Evolutionary conservation across 2,113 vertebrate genomes (phyloP), one percentile per base, ranked within the genome.

Genomic region (Peromyscus polionotus): DNA sequence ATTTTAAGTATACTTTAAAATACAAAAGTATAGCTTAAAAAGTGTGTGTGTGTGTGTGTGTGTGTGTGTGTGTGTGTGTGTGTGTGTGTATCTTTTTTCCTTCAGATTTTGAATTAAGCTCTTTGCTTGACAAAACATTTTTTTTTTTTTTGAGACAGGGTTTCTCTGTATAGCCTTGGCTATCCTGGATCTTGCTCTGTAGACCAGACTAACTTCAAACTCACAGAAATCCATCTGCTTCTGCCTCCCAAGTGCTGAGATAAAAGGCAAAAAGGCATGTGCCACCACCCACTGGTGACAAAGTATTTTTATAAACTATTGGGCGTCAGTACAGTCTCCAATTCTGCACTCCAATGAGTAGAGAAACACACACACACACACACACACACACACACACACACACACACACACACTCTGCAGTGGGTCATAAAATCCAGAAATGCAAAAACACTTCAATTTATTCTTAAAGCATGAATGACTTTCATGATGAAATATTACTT

Each of bases 291-390:
- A 73, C 19, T 73, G 19, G 36, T 73, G n/a, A 75, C 28, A 93
- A 86, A 70, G 10, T n/a, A 87, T 87, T 95, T 95, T 89, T 39
- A 57, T 61, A 73, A 97, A 51, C 33, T 48, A 13, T 28, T 36
- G 3, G 36, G 45, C 16, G 20, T 90, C 8, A 12, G 11, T 77
- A 4, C 1, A 76, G 20, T 20, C 36, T 13, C 79, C 7, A 85
- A 42, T 95, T 86, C 45, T 93, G 12, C 36, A 70, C 68, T 31
- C 9, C 6, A 87, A n/a, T n/a, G 33, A 63, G 7, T 70, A 77
- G 33, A 26, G 36, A 77, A 45, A 51, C 51, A 51, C 51, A 51
- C 51, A 51, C 51, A 51, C 51, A 48, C 45, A 48, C 45, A 48
- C 45, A 48, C 45, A 48, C 45, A 48, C 45, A 48, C 45, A 48